Percentiles rank a stretch among this genome's conserved stretches.
phyloP scores from a whole-genome alignment of 2,888 invertebrate species.

The Matsumyia berberina region DNA sequence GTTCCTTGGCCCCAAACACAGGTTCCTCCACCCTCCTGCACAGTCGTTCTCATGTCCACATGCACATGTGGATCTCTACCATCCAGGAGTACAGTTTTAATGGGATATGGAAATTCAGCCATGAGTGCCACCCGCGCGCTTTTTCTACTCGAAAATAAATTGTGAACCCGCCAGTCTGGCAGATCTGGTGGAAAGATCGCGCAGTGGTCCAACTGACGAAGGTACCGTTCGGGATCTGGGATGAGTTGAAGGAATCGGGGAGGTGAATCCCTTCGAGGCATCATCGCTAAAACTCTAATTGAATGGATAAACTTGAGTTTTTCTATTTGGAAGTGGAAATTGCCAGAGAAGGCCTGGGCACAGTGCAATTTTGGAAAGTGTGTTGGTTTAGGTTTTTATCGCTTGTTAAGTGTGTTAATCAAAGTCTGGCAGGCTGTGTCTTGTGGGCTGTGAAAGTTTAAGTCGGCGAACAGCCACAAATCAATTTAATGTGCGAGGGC shows the following conservation, averaged over 20 bases:
- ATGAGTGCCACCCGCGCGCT: slow-evolving; percentile 57
- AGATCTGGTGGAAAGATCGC: background rate
- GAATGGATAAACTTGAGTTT: slow-evolving; percentile 40
- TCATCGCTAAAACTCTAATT: slow-evolving; percentile 38
- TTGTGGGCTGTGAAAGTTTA: slow-evolving; percentile 34
- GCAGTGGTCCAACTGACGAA: slow-evolving; percentile 16
- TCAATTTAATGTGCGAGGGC: slow-evolving; percentile 15
- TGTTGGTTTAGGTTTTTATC: slow-evolving; percentile 18
- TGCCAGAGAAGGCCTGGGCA: background rate
- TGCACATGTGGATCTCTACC: slow-evolving; percentile 16
- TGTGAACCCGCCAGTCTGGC: background rate
- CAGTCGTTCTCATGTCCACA: slow-evolving; percentile 6
- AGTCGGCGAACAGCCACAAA: slow-evolving; percentile 9
- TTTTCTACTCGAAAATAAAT: slow-evolving; percentile 44
- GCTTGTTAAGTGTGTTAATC: slow-evolving; percentile 18
- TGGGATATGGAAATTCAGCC: slow-evolving; percentile 56
- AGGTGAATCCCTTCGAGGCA: slow-evolving; percentile 29
- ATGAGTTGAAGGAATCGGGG: slow-evolving; percentile 3
- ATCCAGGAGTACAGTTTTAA: slow-evolving; percentile 44
- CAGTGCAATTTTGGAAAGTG: slow-evolving; percentile 16
- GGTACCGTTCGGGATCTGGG: background rate
- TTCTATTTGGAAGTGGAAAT: slow-evolving; percentile 33
- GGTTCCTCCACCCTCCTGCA: slow-evolving; percentile 13
- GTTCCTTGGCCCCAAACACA: slow-evolving; percentile 3
- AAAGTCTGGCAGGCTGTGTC: background rate